Conservation (phyloP, 1,140 invertebrate species). For the Hyposmocoma kahamanoa region DNA sequence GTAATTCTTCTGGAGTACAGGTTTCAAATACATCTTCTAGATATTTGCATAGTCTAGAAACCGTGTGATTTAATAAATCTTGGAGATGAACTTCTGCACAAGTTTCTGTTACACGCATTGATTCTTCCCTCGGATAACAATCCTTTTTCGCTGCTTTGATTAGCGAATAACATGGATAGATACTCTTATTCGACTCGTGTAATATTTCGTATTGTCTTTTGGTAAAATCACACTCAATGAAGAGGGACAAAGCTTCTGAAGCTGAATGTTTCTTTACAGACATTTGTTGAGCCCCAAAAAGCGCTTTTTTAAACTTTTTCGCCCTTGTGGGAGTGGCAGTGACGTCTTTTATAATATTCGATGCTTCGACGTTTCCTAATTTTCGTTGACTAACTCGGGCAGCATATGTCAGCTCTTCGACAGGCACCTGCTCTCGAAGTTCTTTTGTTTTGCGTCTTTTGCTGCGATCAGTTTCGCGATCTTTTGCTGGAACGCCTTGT, state of each 20-base stretch:
- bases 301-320: constrained; percentile 8
- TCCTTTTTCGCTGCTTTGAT: constrained; percentile 9
- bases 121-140: constrained; percentile 6
- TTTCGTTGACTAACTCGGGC: constrained; percentile 10
- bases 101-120: constrained; percentile 25
- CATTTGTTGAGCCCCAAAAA: background rate
- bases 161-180: constrained; percentile 11
- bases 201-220: constrained; percentile 10
- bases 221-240: constrained; percentile 10
- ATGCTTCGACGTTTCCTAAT: constrained; percentile 3
- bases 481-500: constrained; percentile 16
- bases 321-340: background rate
- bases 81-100: constrained; percentile 31
- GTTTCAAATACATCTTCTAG: constrained; percentile 20
- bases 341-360: constrained; percentile 4
- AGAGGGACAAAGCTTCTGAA: constrained; percentile 11
- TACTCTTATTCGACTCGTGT: background rate
- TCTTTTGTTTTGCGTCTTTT: constrained; percentile 33
- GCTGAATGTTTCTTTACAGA: constrained; percentile 18
- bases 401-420: constrained; percentile 21
- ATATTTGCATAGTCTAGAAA: constrained; percentile 18
- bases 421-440: constrained; percentile 10
- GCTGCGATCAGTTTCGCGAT: constrained; percentile 23
- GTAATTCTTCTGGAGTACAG: constrained; percentile 13
- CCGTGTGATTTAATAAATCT: constrained; percentile 28